Evolutionary conservation across 2,888 invertebrate species (phyloP).

Genomic region (Tineola bisselliella): DNA sequence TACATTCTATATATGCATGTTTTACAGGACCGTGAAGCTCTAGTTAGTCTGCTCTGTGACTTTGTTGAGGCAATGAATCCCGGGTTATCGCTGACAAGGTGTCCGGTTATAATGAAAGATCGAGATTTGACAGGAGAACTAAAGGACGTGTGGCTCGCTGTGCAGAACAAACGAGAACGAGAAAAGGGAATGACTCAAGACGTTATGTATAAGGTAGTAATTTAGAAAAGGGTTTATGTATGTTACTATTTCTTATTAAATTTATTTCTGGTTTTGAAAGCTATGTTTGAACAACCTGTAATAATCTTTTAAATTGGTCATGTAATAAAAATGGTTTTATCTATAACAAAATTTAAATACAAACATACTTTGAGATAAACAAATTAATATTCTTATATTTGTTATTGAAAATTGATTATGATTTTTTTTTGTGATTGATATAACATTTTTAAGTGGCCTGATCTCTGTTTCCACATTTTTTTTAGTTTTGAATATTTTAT

Average conservation of each 20-base stretch:
- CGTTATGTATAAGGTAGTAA: slow-evolving; percentile 56
- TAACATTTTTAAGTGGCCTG: no score
- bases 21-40: slow-evolving; percentile 70
- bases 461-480: no score
- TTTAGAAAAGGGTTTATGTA: neutral
- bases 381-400: neutral
- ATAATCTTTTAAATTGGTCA: no score
- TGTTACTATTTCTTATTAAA: no score
- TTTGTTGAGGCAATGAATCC: slow-evolving; percentile 79
- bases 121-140: slow-evolving; percentile 76
- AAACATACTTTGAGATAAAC: neutral
- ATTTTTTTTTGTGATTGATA: neutral
- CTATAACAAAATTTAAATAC: neutral
- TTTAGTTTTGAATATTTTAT: no score
- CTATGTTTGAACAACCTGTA: no score
- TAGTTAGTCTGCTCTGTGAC: slow-evolving; percentile 75
- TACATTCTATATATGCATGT: neutral
- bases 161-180: slow-evolving; percentile 68
- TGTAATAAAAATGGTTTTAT: no score
- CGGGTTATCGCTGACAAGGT: slow-evolving; percentile 68
- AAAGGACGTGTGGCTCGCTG: slow-evolving; percentile 78
- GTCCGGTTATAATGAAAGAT: slow-evolving; percentile 72
- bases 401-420: neutral
- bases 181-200: slow-evolving; percentile 59
- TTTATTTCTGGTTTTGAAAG: no score